These are phyloP conservation scores for Python bivittatus DNA, from an alignment of 2,113 vertebrate genomes.

Conservation along the genomic window DNA sequence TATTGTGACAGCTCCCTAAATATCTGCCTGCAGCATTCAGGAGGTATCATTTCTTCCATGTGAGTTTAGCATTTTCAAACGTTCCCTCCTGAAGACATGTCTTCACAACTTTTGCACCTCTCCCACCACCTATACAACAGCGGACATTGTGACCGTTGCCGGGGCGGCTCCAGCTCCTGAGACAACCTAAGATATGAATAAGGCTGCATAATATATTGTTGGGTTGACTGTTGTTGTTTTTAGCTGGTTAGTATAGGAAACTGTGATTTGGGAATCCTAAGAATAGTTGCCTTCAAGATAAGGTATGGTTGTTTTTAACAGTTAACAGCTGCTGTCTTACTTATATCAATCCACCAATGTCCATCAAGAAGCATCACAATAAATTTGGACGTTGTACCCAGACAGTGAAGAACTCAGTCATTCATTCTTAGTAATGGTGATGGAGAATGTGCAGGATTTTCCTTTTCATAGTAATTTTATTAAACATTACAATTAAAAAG, in stretches of 20 bases:
- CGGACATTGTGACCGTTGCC: background rate
- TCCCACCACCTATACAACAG: background rate
- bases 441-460: no score
- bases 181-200: slow-evolving; percentile 13
- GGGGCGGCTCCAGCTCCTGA: background rate
- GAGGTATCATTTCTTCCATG: slow-evolving; percentile 10
- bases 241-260: background rate
- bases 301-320: background rate
- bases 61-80: background rate
- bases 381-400: background rate
- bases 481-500: no score
- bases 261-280: background rate
- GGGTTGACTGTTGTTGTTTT: background rate
- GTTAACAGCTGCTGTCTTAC: background rate
- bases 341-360: slow-evolving; percentile 5
- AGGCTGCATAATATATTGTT: background rate
- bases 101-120: background rate
- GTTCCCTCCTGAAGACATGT: background rate
- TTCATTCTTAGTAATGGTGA: background rate
- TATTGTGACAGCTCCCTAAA: background rate
- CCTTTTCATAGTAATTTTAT: no score
- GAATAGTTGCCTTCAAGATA: background rate
- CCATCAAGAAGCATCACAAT: background rate
- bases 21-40: slow-evolving; percentile 16
- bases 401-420: background rate